These are phyloP conservation scores for Zosterops hypoxanthus DNA, from an alignment of 2,113 vertebrate genomes.

Conservation along the genomic window DNA sequence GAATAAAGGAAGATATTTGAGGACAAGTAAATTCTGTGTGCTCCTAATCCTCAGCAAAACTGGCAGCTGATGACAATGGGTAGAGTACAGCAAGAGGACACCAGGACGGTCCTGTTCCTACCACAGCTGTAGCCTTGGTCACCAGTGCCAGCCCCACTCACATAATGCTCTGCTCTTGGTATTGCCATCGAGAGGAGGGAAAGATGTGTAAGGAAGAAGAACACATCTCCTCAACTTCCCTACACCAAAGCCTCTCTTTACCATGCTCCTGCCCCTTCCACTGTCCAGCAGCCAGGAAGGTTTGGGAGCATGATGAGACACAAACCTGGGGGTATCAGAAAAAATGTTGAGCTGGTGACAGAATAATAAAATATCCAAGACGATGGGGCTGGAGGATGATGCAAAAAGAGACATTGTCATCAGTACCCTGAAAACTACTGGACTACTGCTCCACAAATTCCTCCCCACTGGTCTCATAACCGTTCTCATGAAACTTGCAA, in stretches of 20 bases:
- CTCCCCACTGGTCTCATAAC: accelerated
- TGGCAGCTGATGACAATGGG: neutral
- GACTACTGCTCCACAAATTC: neutral
- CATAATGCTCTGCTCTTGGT: neutral
- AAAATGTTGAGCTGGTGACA: neutral
- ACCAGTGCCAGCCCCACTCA: accelerated
- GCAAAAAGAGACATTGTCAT: neutral
- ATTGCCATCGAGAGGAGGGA: neutral
- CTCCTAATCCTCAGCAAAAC: neutral
- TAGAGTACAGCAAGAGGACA: neutral
- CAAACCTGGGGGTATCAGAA: neutral
- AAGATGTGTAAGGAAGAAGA: neutral
- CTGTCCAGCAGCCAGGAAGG: neutral
- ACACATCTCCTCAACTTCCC: neutral
- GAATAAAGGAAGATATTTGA: neutral
- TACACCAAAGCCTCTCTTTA: neutral
- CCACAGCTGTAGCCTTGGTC: neutral
- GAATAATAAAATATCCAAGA: neutral
- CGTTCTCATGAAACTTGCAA: neutral
- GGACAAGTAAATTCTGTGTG: neutral
- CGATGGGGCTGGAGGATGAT: neutral
- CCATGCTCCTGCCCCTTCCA: neutral
- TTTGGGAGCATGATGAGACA: neutral
- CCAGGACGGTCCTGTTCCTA: neutral
- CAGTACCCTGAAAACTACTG: neutral